Conservation (phyloP, 1,140 invertebrate species). For the Drosophila malerkotliana region DNA sequence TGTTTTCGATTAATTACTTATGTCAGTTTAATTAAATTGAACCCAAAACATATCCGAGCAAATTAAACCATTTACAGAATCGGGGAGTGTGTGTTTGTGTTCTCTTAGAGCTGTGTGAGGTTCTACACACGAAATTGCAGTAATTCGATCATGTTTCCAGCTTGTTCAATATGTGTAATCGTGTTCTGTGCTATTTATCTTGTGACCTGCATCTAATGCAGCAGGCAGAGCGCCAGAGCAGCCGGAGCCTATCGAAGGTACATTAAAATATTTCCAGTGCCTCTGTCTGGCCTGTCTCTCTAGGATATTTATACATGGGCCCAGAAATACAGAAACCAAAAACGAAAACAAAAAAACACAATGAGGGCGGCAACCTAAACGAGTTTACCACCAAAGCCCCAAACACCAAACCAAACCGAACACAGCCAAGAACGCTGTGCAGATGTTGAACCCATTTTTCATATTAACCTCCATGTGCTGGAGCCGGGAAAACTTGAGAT, state of each 20-base stretch:
- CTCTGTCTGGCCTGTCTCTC: constrained; percentile 48
- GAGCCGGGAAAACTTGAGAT: constrained; percentile 32
- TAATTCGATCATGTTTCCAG: constrained; percentile 63
- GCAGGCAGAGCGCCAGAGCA: constrained; percentile 38
- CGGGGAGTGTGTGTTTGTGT: constrained; percentile 15
- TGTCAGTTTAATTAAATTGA: constrained; percentile 39
- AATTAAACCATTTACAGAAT: constrained; percentile 43
- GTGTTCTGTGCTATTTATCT: constrained; percentile 63
- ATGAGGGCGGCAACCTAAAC: constrained; percentile 74
- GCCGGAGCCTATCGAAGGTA: constrained; percentile 38
- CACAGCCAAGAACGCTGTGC: constrained; percentile 39
- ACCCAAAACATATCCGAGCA: constrained; percentile 1
- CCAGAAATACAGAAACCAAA: constrained; percentile 22
- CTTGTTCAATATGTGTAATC: constrained; percentile 62
- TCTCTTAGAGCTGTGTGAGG: constrained; percentile 10
- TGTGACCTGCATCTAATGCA: constrained; percentile 71
- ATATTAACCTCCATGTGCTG: constrained; percentile 54
- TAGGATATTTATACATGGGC: constrained; percentile 64
- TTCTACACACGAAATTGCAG: constrained; percentile 50
- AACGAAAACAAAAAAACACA: constrained; percentile 40
- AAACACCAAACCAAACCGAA: constrained; percentile 16
- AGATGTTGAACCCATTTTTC: constrained; percentile 74
- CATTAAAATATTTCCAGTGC: constrained; percentile 62
- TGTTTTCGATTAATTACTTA: constrained; percentile 40
- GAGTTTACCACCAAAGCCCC: constrained; percentile 51